These are phyloP conservation scores for Suillia variegata DNA, from an alignment of 2,888 invertebrate species.

Conservation along the genomic window DNA sequence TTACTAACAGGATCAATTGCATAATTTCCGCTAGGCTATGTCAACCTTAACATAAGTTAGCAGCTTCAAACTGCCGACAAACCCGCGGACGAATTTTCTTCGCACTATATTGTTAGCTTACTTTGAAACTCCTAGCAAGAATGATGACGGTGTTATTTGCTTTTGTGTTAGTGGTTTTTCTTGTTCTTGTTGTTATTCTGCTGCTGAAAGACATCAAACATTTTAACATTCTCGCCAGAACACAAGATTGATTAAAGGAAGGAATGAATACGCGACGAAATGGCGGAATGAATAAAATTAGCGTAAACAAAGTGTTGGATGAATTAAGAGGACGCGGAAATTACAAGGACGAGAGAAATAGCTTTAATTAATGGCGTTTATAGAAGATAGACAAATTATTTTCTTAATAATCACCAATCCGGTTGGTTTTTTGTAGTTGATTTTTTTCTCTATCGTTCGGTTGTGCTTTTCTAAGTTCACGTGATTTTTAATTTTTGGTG, in stretches of 20 bases:
- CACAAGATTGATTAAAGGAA: no score
- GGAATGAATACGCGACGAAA: no score
- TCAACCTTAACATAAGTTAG: neutral
- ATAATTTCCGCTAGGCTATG: neutral
- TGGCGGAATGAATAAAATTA: no score
- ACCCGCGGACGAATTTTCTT: neutral
- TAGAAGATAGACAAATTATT: no score
- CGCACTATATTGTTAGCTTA: neutral
- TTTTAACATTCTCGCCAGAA: neutral
- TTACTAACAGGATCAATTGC: neutral
- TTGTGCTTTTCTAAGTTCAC: no score
- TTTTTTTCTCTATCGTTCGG: no score
- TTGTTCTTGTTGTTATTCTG: no score
- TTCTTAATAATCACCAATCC: no score
- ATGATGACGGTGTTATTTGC: neutral
- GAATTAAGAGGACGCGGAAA: neutral
- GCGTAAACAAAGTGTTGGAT: neutral
- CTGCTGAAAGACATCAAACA: neutral
- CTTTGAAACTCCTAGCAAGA: neutral
- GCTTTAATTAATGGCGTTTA: no score
- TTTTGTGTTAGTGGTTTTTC: no score
- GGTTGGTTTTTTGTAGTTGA: no score
- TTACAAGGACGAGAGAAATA: neutral
- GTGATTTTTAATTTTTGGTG: no score
- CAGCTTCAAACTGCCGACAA: neutral